Conservation (phyloP, 2,888 invertebrate species). For the Mimachlamys varia region DNA sequence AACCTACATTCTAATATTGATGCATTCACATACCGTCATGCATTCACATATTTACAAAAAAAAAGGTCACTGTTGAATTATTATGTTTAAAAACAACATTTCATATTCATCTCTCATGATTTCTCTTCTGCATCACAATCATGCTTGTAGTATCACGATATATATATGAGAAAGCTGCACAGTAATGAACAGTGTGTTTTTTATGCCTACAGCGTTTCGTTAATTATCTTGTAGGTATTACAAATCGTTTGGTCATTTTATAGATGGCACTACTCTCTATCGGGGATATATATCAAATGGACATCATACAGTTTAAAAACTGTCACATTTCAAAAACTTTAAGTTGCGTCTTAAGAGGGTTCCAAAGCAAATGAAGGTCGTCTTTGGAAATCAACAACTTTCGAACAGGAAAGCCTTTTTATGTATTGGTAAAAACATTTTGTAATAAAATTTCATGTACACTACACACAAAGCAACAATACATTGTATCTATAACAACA, state of each 20-base stretch:
- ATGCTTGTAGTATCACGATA: slow-evolving; percentile 32
- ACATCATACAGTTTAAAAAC: slow-evolving; percentile 2
- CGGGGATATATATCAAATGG: background rate
- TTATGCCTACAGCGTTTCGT: slow-evolving; percentile 8
- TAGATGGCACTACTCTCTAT: slow-evolving; percentile 5
- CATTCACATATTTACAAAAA: slow-evolving; percentile 21
- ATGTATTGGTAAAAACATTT: slow-evolving; percentile 5
- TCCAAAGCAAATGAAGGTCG: slow-evolving; percentile 10
- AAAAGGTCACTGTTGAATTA: slow-evolving; percentile 13
- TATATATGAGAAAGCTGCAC: slow-evolving; percentile 23
- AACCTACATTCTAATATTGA: background rate
- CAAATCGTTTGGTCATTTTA: slow-evolving; percentile 5
- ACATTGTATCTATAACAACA: slow-evolving; percentile 21
- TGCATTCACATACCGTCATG: slow-evolving; percentile 32
- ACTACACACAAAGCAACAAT: slow-evolving; percentile 36
- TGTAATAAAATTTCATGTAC: slow-evolving; percentile 21
- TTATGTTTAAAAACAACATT: slow-evolving; percentile 24
- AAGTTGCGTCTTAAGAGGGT: slow-evolving; percentile 4
- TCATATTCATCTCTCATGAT: background rate
- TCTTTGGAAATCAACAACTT: slow-evolving; percentile 6
- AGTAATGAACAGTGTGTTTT: background rate
- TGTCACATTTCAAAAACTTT: background rate
- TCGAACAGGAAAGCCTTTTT: background rate
- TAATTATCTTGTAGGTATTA: slow-evolving; percentile 23
- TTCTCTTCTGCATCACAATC: slow-evolving; percentile 12